These are phyloP conservation scores for Aselliscus stoliczkanus DNA, from an alignment of 2,797 vertebrate species.

Conservation along the genomic window DNA sequence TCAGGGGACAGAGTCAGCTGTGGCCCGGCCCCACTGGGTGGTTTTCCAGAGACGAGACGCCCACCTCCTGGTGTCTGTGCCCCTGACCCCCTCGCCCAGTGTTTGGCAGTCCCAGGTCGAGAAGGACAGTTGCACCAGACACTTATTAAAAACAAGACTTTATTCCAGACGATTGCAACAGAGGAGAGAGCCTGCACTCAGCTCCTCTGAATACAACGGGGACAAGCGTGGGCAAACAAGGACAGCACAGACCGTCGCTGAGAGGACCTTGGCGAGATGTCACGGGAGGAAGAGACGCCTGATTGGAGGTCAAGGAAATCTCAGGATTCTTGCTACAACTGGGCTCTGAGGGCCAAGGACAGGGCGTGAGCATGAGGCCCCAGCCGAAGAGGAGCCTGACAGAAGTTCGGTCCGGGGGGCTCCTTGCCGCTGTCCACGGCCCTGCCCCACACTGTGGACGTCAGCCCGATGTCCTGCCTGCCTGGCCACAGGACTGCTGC, in stretches of 20 bases:
- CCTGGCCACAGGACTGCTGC: background rate
- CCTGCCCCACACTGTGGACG: background rate
- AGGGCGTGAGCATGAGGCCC: background rate
- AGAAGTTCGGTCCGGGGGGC: background rate
- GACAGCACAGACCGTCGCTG: fast-evolving
- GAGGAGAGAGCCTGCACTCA: background rate
- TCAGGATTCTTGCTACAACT: background rate
- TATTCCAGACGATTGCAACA: no score
- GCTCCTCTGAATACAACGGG: no score
- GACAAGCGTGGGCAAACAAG: background rate
- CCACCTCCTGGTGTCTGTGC: fast-evolving
- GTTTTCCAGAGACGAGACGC: background rate
- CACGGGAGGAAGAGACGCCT: no score
- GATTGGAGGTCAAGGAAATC: background rate
- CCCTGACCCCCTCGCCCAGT: fast-evolving
- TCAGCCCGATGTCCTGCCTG: background rate
- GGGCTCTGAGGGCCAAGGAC: background rate
- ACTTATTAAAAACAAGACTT: background rate
- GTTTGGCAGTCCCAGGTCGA: fast-evolving
- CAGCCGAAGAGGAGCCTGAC: no score
- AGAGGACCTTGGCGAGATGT: background rate
- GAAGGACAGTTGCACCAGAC: background rate
- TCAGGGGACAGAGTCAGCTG: background rate
- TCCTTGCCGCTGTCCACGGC: background rate
- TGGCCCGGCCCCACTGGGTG: no score